phyloP scores from a whole-genome alignment of 92 coral and sea anemone species.

The Porites lobata region DNA sequence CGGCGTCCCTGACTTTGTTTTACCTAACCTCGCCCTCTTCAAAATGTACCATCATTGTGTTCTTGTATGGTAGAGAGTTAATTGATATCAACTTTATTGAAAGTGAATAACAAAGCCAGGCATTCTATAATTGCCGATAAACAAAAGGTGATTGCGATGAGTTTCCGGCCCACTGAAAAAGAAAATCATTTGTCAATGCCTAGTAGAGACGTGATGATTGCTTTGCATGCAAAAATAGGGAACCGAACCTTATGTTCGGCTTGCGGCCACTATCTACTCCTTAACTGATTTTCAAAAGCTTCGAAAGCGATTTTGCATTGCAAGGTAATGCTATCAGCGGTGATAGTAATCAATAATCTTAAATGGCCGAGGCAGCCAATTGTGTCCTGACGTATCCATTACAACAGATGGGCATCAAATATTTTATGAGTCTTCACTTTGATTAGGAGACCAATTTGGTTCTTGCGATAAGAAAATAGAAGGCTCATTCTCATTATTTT shows the following conservation, averaged over 20 bases:
- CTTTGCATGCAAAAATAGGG: neutral
- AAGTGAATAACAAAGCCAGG: neutral
- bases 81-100: neutral
- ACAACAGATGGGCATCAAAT: conserved; percentile 11
- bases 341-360: conserved; percentile 7
- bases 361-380: neutral
- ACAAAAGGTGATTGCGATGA: neutral
- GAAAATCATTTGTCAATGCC: neutral
- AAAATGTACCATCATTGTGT: neutral
- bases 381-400: conserved; percentile 16
- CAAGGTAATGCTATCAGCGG: neutral
- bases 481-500: neutral
- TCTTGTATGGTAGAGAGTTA: neutral
- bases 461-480: conserved; percentile 42
- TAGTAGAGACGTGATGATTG: neutral
- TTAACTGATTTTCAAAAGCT: neutral
- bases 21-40: no score
- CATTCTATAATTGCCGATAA: neutral
- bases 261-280: neutral
- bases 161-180: neutral
- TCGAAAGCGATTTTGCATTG: neutral
- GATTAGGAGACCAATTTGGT: conserved; percentile 38
- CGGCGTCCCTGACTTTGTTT: no score
- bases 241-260: neutral
- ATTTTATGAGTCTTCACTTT: conserved; percentile 19